Percentiles rank a stretch among this genome's conserved stretches.
These are phyloP conservation scores for Pristionchus pacificus DNA, from an alignment of 1,140 invertebrate genomes.

Conservation along the genomic window DNA sequence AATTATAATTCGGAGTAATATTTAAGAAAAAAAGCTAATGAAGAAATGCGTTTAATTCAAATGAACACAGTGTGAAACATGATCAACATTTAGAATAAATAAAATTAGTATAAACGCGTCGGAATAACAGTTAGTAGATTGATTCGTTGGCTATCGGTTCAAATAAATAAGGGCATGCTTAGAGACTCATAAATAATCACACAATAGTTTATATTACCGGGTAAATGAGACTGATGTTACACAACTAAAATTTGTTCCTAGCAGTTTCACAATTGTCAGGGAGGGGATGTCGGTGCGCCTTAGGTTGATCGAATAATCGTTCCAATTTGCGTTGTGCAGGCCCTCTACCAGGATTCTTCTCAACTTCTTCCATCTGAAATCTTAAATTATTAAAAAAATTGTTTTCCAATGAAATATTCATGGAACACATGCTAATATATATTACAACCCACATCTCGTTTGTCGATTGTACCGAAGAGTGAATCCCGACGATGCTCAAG, in stretches of 20 bases:
- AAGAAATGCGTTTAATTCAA: too few species aligned
- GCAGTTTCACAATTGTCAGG: background rate
- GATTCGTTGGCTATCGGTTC: background rate
- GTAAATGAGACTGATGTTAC: background rate
- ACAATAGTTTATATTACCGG: background rate
- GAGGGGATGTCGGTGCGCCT: background rate
- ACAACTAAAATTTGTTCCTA: background rate
- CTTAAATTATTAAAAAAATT: too few species aligned
- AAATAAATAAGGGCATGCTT: background rate
- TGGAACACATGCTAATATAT: too few species aligned
- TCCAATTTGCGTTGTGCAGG: background rate
- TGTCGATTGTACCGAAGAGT: constrained; percentile 42
- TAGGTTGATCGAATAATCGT: background rate
- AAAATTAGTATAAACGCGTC: background rate
- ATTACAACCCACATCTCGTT: constrained; percentile 27
- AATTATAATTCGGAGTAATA: background rate
- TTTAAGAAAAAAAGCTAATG: background rate
- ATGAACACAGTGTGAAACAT: background rate
- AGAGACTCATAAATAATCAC: background rate
- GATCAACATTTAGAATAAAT: background rate
- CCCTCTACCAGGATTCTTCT: background rate
- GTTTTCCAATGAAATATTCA: too few species aligned
- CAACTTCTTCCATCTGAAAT: background rate
- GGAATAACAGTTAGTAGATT: background rate
- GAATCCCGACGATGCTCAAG: constrained; percentile 43